Evolutionary conservation across 2,797 vertebrate genomes (phyloP).

Genomic region (Lithobates pipiens): DNA sequence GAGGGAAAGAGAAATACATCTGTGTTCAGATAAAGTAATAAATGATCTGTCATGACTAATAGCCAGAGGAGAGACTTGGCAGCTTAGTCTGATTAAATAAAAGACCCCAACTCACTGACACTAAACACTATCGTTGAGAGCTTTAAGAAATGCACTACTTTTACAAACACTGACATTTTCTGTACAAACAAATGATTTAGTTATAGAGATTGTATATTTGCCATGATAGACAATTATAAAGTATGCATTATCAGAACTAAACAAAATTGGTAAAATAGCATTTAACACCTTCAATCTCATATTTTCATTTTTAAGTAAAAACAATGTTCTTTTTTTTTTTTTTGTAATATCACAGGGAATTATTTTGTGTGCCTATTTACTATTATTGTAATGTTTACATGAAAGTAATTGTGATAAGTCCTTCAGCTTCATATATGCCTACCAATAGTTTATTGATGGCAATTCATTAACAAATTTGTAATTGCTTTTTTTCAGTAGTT

Average conservation of each 20-base stretch:
- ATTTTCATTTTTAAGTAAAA: background rate
- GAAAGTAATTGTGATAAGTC: too few relatives aligned
- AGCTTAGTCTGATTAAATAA: conserved; percentile 66
- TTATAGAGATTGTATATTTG: conserved; percentile 47
- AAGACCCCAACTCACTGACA: conserved; percentile 57
- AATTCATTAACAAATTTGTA: too few relatives aligned
- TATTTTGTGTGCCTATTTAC: background rate
- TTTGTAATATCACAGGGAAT: too few relatives aligned
- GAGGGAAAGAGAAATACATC: conserved; percentile 62
- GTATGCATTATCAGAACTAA: background rate
- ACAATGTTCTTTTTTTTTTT: background rate
- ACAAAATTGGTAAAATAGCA: background rate
- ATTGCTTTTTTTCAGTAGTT: too few relatives aligned
- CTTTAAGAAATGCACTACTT: conserved; percentile 65
- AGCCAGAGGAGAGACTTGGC: conserved; percentile 62
- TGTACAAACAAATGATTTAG: conserved; percentile 72
- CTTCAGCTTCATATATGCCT: too few relatives aligned
- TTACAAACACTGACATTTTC: conserved; percentile 65
- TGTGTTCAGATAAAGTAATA: conserved; percentile 66
- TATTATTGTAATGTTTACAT: too few relatives aligned
- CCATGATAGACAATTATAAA: conserved; percentile 7
- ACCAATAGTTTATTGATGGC: too few relatives aligned
- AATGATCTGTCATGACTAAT: conserved; percentile 67
- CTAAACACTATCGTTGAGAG: conserved; percentile 66
- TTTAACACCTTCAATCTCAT: background rate